Evolutionary conservation across 2,888 invertebrate genomes (phyloP), one percentile per base, ranked within the genome.

Genomic region (Mimas tiliae): DNA sequence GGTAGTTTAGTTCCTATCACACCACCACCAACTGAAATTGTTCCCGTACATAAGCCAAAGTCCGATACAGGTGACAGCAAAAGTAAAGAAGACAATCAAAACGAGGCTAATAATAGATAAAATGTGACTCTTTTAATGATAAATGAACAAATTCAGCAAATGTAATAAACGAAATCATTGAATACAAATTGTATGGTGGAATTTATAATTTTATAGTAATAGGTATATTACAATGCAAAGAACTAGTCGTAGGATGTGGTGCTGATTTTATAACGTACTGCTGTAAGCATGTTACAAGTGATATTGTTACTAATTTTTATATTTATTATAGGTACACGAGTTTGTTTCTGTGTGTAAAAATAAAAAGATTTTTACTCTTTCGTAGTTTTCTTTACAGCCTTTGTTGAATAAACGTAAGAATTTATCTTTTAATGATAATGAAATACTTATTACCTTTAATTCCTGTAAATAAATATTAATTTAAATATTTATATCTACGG

Each of bases 1-100:
- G 95, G 94, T 45, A 94, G 93, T 62, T 72, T 94, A 69, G 89
- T 93, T 8, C 89, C 93, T 1, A 88, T 89, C 11, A 91, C 93
- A 1, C 93, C 93, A 42, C 87, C 88, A 0, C 84, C 91, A 2
- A 83, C 82, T 53, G 94, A 94, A 80, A 84, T 90, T 58, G 91
- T 83, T 0, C 90, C 90, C 0, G 82, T 94, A 19, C 94, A 94
- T 70, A 91, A 88, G 72, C 77, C 87, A 11, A 89, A 77, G 70
- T 71, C 34, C 62, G 87, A 85, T 68, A 68, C 62, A 45, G 81
- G 81, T 12, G 83, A 82, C 11, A 78, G 62, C 64, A 88, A 86
- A 80, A 82, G 70, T 70, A 87, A 81, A 81, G 86, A 84, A 69
- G 53, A 65, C 21, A 76, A 83, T 27, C 80, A 85, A 53, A 80